These are phyloP conservation scores for Nephila pilipes DNA, from an alignment of 1,140 invertebrate genomes.

Conservation along the genomic window DNA sequence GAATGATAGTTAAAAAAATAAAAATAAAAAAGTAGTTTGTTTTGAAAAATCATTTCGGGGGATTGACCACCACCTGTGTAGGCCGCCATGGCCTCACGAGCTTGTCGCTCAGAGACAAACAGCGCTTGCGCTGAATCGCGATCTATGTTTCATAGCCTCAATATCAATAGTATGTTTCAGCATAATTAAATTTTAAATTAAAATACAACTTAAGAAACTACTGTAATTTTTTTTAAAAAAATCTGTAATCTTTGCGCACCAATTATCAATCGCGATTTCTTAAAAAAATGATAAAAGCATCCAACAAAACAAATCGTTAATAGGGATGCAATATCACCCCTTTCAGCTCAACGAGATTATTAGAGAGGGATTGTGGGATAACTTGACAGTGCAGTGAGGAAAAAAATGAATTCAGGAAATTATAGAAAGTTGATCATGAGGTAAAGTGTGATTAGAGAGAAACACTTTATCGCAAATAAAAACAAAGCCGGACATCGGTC, in stretches of 20 bases:
- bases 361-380: slow-evolving; percentile 64
- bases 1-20: slow-evolving; percentile 59
- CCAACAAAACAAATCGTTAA: not conserved
- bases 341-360: slow-evolving; percentile 54
- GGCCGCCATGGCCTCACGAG: slow-evolving; percentile 75
- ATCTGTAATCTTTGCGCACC: not conserved
- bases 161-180: not conserved
- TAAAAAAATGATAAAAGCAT: not conserved
- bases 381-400: slow-evolving; percentile 72
- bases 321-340: not conserved
- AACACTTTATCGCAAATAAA: slow-evolving; percentile 11
- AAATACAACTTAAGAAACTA: not conserved
- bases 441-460: slow-evolving; percentile 23
- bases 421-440: slow-evolving; percentile 37
- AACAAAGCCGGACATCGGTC: not conserved
- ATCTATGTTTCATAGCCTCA: slow-evolving; percentile 24
- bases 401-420: slow-evolving; percentile 69
- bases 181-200: not conserved
- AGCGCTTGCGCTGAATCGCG: slow-evolving; percentile 56
- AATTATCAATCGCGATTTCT: not conserved
- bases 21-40: slow-evolving; percentile 52
- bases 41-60: slow-evolving; percentile 37
- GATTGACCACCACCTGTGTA: slow-evolving; percentile 54
- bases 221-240: not conserved
- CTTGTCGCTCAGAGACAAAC: not conserved